Evolutionary conservation across 2,888 invertebrate species (phyloP).

Genomic region (Oscheius myriophilus): DNA sequence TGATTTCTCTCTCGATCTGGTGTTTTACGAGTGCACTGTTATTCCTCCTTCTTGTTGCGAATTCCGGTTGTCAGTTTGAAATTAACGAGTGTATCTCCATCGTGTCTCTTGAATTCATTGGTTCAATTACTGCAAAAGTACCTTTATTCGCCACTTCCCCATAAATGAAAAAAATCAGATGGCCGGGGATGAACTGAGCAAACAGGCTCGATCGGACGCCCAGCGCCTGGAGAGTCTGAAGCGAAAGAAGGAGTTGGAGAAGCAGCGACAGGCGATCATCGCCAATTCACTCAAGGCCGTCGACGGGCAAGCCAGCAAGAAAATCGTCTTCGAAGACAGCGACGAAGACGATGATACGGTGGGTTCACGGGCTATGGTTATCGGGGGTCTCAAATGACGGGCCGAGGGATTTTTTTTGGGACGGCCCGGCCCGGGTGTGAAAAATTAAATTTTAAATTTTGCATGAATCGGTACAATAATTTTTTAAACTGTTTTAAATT

Average conservation of each 20-base stretch:
- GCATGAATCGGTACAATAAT: too few relatives aligned
- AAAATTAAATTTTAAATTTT: neutral
- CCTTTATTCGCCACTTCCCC: too few relatives aligned
- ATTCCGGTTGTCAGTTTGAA: neutral
- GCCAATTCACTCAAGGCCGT: neutral
- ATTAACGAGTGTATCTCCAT: neutral
- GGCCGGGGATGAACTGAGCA: conserved; percentile 20
- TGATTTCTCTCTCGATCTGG: too few relatives aligned
- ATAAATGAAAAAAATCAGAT: too few relatives aligned
- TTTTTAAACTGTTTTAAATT: too few relatives aligned
- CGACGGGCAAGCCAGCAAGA: conserved; percentile 29
- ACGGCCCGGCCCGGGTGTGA: neutral
- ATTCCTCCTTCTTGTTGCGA: neutral
- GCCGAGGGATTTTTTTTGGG: too few relatives aligned
- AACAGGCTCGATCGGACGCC: conserved; percentile 38
- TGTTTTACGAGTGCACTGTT: neutral
- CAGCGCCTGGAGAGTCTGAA: conserved; percentile 40
- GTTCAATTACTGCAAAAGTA: too few relatives aligned
- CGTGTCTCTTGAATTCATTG: too few relatives aligned
- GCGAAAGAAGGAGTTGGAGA: conserved; percentile 31
- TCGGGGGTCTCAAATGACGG: too few relatives aligned
- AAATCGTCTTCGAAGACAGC: conserved; percentile 49
- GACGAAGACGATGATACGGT: conserved; percentile 32
- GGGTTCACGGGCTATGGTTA: neutral
- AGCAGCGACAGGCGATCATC: conserved; percentile 29